Conservation (phyloP, 1,140 invertebrate species). For the Daktulosphaira vitifoliae region DNA sequence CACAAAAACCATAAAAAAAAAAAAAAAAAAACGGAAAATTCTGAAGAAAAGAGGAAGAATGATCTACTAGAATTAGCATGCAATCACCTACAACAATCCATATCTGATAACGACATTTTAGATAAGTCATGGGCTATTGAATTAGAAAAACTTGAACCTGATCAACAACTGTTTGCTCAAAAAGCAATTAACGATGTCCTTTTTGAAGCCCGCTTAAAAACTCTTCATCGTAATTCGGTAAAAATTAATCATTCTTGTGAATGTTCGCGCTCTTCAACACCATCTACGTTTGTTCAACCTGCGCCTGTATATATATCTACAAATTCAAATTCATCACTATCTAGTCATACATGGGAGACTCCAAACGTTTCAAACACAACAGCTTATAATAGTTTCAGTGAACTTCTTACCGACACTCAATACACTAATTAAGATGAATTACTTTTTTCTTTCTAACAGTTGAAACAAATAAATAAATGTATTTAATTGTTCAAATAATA, state of each 20-base stretch:
- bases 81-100: no score
- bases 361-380: not conserved
- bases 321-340: constrained; percentile 5
- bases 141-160: constrained; percentile 21
- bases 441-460: constrained; percentile 1
- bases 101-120: constrained; percentile 7
- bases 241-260: no score
- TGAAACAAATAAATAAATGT: not conserved
- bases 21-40: not conserved
- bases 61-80: constrained; percentile 6
- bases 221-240: no score
- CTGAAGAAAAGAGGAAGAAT: constrained; percentile 11
- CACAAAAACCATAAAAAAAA: not conserved
- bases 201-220: no score
- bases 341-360: not conserved
- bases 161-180: constrained; percentile 36
- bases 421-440: not conserved
- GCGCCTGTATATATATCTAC: no score
- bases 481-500: no score
- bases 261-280: no score
- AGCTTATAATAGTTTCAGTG: no score
- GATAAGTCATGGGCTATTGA: constrained; percentile 5
- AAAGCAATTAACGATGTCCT: no score
- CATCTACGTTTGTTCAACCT: no score
- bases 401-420: no score